Base-by-base conservation (phyloP, 2,797 vertebrate species). In the Schizopygopsis malacanthus region DNA sequence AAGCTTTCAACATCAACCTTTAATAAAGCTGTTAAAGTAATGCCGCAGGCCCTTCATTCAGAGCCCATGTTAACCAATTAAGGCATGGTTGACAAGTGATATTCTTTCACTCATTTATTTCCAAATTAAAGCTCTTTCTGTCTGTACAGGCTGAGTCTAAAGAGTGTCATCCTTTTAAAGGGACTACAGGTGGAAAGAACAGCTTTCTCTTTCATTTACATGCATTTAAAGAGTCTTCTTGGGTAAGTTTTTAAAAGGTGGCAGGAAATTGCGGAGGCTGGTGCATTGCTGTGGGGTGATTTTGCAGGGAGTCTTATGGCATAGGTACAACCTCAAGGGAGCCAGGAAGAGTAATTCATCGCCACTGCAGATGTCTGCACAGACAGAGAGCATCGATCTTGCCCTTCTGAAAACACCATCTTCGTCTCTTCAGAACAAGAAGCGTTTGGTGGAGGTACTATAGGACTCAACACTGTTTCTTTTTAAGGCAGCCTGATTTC, bases 321-420 rank as follows among this genome's bases (percentile, higher is more conserved):
- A 82, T 81, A 90, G 91, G 86, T 83, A 90, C 87, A 82, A 88
- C 86, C 92, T 92, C 89, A 61, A 87, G 92, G 90, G 90, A 92
- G 89, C 90, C 83, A 52, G 56, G 85, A 69, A 65, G 41, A 85
- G 91, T 92, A 91, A 94, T 93, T 93, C 90, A 93, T 92, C 81
- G 87, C 91, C 93, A 90, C 91, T 93, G 93, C 92, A 91, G 92
- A 94, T 93, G 91, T 91, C 92, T 88, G 86, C 90, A 90, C 87
- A 89, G 90, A 90, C 89, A 87, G 88, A 72, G 84, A 12, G 82
- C 90, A 93, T 93, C 70, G 90, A 94, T 93, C 87, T 86, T 77
- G 75, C 86, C 84, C 75, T 63, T 70, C 82, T 85, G 79, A 83
- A 83, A 52, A 86, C 12, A 28, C 81, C 59, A 78, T 54, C 54